Base-by-base conservation (phyloP, 2,797 vertebrate species). In the Epinephelus awoara region DNA sequence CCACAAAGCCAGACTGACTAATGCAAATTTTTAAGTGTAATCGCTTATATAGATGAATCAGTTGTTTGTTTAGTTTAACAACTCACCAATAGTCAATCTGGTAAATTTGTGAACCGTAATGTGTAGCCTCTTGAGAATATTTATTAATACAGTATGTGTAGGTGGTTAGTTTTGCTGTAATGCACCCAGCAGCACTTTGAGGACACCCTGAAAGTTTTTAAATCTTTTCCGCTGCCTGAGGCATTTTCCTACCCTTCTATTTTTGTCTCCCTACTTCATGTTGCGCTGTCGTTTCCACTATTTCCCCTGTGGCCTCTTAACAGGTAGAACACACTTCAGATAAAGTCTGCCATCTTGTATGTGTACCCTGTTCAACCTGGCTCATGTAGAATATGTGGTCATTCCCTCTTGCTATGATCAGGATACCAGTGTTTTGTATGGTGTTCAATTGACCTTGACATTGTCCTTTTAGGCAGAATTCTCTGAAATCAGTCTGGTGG, bases 401-500 rank as follows among this genome's bases (percentile, higher is more conserved):
- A 25, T 34, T n/a, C 6, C 11, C n/a, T 34, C n/a, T 2, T 40
- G 19, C 52, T 78, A 47, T 61, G 57, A 47, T 57, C 2, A 3
- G 15, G 29, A 57, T 71, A 6, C 6, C 23, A 18, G 13, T n/a
- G 38, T 46, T 63, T 74, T 51, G 27, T 40, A 10, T 52, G 11
- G n/a, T 38, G 7, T 71, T 74, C n/a, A 61, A 47, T 51, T 88
- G 46, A 85, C 55, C 11, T 7, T 52, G 23, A 9, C 40, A 13
- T 72, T 64, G 54, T 86, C 82, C 76, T 80, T 88, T 72, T 78
- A 98, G 97, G 97, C 96, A 46, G 97, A 97, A 74, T 98, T 97
- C 87, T 96, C 95, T 63, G 97, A 97, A 88, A 94, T 97, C 75
- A 97, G 96, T 86, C 86, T 98, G 66, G 96, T 97, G 80, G 97